Conservation (phyloP, 2,113 vertebrate genomes). For the Otis tarda region DNA sequence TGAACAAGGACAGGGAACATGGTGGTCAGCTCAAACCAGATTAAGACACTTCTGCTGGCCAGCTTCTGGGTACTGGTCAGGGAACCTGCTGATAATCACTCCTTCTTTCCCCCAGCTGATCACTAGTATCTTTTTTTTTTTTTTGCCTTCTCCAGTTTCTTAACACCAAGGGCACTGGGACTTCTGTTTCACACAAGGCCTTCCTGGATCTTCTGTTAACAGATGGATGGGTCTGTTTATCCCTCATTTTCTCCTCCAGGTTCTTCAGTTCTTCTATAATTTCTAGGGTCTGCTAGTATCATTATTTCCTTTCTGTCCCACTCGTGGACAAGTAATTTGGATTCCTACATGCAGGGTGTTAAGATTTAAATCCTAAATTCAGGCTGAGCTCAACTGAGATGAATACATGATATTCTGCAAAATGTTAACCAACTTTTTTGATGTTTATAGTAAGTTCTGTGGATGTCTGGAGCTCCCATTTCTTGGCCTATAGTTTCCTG, state of each 20-base stretch:
- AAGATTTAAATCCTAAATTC: not conserved
- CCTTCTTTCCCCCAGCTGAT: not conserved
- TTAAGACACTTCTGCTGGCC: not conserved
- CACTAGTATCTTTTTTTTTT: not conserved
- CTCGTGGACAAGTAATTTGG: not conserved
- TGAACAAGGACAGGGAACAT: not conserved
- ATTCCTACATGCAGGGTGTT: not conserved
- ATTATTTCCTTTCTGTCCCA: not conserved
- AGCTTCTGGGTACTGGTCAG: not conserved
- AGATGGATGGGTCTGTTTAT: not conserved
- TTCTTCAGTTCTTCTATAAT: not conserved
- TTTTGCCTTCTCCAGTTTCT: not conserved
- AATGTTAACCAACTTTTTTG: not conserved
- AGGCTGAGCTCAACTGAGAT: not conserved
- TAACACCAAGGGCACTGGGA: not conserved
- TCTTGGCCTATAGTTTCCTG: not conserved
- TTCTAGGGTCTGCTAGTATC: not conserved
- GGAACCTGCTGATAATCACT: not conserved
- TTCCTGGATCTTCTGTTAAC: not conserved
- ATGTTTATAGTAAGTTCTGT: not conserved
- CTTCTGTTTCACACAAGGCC: not conserved
- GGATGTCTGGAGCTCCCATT: not conserved
- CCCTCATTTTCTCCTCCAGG: not conserved
- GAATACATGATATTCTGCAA: not conserved
- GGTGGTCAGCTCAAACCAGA: not conserved